Evolutionary conservation across 2,888 invertebrate species (phyloP), one percentile per base, ranked within the genome.

Genomic region (Nomada fucata): DNA sequence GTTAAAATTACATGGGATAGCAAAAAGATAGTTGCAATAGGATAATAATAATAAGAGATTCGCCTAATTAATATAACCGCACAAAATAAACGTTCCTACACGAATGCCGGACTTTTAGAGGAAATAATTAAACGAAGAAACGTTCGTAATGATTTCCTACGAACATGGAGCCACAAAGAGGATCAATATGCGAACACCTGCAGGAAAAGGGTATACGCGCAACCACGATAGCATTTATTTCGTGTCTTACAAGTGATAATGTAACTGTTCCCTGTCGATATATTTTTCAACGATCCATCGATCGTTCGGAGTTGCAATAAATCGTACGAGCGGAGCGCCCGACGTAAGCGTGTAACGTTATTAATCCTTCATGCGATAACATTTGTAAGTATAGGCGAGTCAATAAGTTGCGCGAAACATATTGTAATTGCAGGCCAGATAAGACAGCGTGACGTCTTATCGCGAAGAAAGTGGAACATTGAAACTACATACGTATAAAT

Each of bases 311-410:
- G 44, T 53, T 9, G 72, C 72, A 63, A 76, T 80, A 76, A 72
- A 76, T 76, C 57, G 57, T 36, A 10, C 76, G 7, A 59, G 53
- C 76, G 23, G 29, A 57, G 2, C 13, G 4, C 64, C 60, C 76
- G 76, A 52, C 26, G 53, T 13, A 20, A 20, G 13, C 44, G 63
- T 26, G 20, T 15, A 20, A 47, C 59, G 63, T 59, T 63, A 79
- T 73, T 68, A 73, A 78, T 79, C 68, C 69, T 59, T 2, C 44
- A 23, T 18, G 57, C 42, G 79, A 80, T 76, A 80, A 80, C 79
- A 57, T 63, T 76, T 26, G 65, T 53, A 71, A 52, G 52, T n/a
- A 60, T 18, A 18, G 70, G 55, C 64, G 11, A 36, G 63, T 55
- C 59, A 65, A 64, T 76, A 70, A 60, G 55, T 70, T 71, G 65